phyloP scores from a whole-genome alignment of 2,797 vertebrate genomes.

The Brachyalestes nurse region DNA sequence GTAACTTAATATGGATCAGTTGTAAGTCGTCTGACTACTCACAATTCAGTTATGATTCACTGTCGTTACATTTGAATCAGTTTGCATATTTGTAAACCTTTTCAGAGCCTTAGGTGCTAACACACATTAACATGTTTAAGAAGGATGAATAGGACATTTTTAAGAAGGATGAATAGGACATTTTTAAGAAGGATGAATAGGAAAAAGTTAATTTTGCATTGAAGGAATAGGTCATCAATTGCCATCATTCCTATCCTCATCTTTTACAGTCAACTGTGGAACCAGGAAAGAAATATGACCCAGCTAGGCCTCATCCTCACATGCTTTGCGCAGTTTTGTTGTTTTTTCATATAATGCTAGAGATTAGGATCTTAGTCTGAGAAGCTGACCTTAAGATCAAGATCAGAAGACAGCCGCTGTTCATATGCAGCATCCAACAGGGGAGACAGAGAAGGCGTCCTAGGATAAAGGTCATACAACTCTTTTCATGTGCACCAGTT shows the following conservation, averaged over 20 bases:
- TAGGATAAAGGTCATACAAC: conserved; percentile 54
- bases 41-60: not conserved
- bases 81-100: not conserved
- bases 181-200: not conserved
- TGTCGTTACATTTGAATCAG: not conserved
- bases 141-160: not conserved
- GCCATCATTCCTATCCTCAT: not conserved
- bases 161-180: not conserved
- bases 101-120: not conserved
- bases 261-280: not conserved
- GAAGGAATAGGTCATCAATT: not conserved
- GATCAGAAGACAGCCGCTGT: conserved; percentile 19
- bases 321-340: not conserved
- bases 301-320: conserved; percentile 15
- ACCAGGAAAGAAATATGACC: not conserved
- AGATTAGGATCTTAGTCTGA: conserved; percentile 1
- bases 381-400: not conserved
- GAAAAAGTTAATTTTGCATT: not conserved
- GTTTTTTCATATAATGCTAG: not conserved
- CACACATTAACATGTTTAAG: not conserved
- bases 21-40: not conserved
- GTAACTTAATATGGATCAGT: not conserved
- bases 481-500: conserved; percentile 54
- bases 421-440: conserved; percentile 3
- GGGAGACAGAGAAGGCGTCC: conserved; percentile 19